A percentile compares a stretch with the other conserved stretches of the same genome.
These are phyloP conservation scores for Lota lota DNA, from an alignment of 2,113 vertebrate species.

Conservation along the genomic window DNA sequence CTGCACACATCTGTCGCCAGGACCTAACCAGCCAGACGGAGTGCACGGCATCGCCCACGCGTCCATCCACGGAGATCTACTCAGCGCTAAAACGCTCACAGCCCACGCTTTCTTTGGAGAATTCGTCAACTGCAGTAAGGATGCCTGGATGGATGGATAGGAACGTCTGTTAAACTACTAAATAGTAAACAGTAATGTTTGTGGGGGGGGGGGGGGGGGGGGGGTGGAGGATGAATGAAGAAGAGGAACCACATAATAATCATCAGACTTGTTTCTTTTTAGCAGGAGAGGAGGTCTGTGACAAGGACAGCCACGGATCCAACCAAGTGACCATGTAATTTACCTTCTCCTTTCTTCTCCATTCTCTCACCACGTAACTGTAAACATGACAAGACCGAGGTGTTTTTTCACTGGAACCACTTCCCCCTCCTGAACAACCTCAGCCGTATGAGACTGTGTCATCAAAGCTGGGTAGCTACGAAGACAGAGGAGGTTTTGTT, in stretches of 20 bases:
- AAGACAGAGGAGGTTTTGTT: too few relatives aligned
- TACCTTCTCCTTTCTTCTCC: not conserved
- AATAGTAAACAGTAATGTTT: not conserved
- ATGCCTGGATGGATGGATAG: not conserved
- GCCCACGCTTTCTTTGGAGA: constrained; percentile 20
- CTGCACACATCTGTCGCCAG: constrained; percentile 47
- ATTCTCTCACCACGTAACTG: not conserved
- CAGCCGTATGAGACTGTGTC: not conserved
- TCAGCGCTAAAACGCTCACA: accelerated
- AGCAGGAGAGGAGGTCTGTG: constrained; percentile 52
- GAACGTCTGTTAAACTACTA: too few relatives aligned
- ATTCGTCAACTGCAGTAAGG: constrained; percentile 53
- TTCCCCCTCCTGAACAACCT: not conserved
- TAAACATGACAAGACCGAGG: not conserved
- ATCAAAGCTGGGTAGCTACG: not conserved
- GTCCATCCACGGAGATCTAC: accelerated
- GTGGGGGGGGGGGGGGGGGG: not conserved
- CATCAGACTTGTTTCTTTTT: not conserved
- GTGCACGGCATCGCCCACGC: constrained; percentile 34
- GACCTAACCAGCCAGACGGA: accelerated
- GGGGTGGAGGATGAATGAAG: too few relatives aligned
- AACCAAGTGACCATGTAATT: constrained; percentile 48
- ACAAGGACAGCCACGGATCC: not conserved
- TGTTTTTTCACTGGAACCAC: constrained; percentile 2
- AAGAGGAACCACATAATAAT: not conserved